Evolutionary conservation across 2,888 invertebrate species (phyloP), one percentile per base, ranked within the genome.

Genomic region (Eupithecia dodoneata): DNA sequence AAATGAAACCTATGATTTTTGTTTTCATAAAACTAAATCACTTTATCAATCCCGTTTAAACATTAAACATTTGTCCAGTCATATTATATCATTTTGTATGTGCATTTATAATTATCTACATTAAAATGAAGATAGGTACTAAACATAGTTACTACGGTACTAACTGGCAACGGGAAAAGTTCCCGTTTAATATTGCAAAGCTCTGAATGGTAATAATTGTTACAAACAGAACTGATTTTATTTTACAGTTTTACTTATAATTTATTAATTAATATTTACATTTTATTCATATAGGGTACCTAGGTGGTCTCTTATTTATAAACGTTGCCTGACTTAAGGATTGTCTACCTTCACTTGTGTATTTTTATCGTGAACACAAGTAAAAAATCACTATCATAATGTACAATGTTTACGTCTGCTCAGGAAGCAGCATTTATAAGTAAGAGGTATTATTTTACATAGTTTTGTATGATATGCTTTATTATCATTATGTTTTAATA

Each of bases 401-500:
- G 0, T 9, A 55, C 18, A 59, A 18, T 30, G 59, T 59, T n/a
- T n/a, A 18, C n/a, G 5, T 55, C 9, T n/a, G n/a, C 59, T 30
- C 30, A 18, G 10, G 3, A 63, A 18, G 18, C 59, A 30, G 63
- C 67, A n/a, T 69, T 69, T 69, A 59, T 75, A 72, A 70, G 75
- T 45, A 41, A 80, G 84, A 69, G 44, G 44, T 69, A 45, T 45
- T 45, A 30, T 45, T 85, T 88, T 88, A 88, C 85, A 87, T 86
- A 87, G 83, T 81, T 84, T 84, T 92, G 75, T 82, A 80, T 82
- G 93, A 93, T 93, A 93, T 93, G 93, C 92, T 89, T 93, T 87
- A 85, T 85, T 89, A 89, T 87, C 85, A 87, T 89, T 88, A 87
- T 73, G 77, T 84, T 79, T 81, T 67, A 80, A 79, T 77, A 84